Conservation (phyloP, 1,140 invertebrate genomes). For the Drosophila punjabiensis region DNA sequence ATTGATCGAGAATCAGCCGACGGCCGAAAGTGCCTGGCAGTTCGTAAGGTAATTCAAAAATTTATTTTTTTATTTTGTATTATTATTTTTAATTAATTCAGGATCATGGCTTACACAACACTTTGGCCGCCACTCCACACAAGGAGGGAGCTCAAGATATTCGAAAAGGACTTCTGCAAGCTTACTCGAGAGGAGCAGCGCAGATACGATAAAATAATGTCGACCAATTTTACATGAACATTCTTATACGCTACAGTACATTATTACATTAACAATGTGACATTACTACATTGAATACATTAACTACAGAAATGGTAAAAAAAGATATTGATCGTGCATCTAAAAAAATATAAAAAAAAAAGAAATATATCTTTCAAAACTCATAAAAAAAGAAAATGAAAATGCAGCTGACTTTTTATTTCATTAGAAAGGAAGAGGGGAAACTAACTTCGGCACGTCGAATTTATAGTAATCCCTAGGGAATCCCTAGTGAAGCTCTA, state of each 20-base stretch:
- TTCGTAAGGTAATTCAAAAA: slow-evolving; percentile 23
- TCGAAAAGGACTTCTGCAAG: slow-evolving; percentile 34
- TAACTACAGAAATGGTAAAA: too few species aligned
- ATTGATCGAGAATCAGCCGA: slow-evolving; percentile 43
- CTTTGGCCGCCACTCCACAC: slow-evolving; percentile 59
- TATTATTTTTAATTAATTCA: background rate
- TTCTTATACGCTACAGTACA: background rate
- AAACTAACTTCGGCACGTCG: too few species aligned
- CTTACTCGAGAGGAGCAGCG: slow-evolving; percentile 15
- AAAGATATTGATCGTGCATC: background rate
- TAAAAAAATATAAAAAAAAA: background rate
- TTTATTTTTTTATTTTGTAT: background rate
- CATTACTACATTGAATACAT: too few species aligned
- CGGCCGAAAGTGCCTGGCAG: slow-evolving; percentile 35
- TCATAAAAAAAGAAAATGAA: background rate
- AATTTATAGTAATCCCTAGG: too few species aligned
- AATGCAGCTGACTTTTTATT: too few species aligned
- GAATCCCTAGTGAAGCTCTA: too few species aligned
- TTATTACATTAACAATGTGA: too few species aligned
- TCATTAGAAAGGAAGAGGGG: too few species aligned
- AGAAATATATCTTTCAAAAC: background rate
- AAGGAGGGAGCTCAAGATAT: slow-evolving; percentile 27
- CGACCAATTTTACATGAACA: slow-evolving; percentile 33
- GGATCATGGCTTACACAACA: slow-evolving; percentile 44
- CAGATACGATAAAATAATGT: slow-evolving; percentile 44